A percentile compares a stretch with the other conserved stretches of the same genome.
Conservation (phyloP, 2,888 invertebrate species). For the Parthenolecanium corni region DNA sequence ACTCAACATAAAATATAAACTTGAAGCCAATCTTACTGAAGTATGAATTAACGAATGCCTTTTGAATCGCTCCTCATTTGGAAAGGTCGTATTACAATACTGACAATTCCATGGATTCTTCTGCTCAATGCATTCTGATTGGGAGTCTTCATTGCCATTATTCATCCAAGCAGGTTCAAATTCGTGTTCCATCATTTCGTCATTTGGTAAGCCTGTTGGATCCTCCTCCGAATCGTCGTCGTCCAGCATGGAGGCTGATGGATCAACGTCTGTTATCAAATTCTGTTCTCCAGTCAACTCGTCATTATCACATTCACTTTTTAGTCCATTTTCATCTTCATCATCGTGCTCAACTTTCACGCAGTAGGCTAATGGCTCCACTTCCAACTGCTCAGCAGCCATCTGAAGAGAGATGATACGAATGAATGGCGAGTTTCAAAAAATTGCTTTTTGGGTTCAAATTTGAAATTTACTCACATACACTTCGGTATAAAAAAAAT, state of each 20-base stretch:
- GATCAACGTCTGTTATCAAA: slow-evolving; percentile 5
- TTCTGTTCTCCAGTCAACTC: not conserved
- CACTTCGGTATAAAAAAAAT: too few relatives aligned
- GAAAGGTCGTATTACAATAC: slow-evolving; percentile 20
- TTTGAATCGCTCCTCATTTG: slow-evolving; percentile 16
- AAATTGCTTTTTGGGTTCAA: too few relatives aligned
- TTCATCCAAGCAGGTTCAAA: slow-evolving; percentile 24
- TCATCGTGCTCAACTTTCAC: slow-evolving; percentile 13
- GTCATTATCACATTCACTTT: not conserved
- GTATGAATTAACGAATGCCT: slow-evolving; percentile 22
- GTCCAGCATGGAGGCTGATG: slow-evolving; percentile 1
- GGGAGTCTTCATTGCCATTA: slow-evolving; percentile 9
- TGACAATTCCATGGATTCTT: slow-evolving; percentile 10
- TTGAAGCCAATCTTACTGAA: too few relatives aligned
- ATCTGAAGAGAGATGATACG: not conserved
- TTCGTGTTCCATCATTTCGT: slow-evolving; percentile 11
- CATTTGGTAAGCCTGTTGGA: not conserved
- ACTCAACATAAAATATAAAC: too few relatives aligned
- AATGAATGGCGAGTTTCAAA: too few relatives aligned
- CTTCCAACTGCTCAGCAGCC: slow-evolving; percentile 10
- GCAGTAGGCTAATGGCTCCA: slow-evolving; percentile 8
- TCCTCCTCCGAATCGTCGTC: slow-evolving; percentile 14
- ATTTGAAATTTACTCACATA: too few relatives aligned
- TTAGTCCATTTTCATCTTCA: slow-evolving; percentile 3
- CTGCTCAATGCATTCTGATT: slow-evolving; percentile 32